A percentile compares a stretch with the other conserved stretches of the same genome.
phyloP scores from a whole-genome alignment of 2,113 vertebrate species.

The Hemichromis elongatus region DNA sequence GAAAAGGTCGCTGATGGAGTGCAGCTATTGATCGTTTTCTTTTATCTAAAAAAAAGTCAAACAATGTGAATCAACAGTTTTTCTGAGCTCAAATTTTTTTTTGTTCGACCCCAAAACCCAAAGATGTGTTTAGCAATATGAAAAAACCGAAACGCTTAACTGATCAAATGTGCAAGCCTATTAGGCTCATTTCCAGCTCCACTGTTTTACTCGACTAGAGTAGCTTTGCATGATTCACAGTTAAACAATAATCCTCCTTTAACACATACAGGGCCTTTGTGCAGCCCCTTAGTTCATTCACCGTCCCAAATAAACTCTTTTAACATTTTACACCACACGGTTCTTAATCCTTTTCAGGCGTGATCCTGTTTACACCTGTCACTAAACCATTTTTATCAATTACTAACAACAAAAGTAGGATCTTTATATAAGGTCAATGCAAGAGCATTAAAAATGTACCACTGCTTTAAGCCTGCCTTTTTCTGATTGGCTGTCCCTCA shows the following conservation, averaged over 20 bases:
- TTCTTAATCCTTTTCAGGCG: background rate
- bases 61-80: background rate
- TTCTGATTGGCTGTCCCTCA: background rate
- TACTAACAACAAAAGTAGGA: background rate
- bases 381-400: background rate
- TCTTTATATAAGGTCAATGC: fast-evolving
- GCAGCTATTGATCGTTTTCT: background rate
- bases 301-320: background rate
- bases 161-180: background rate
- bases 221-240: background rate
- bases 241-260: background rate
- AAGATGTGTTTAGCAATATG: background rate
- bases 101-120: background rate
- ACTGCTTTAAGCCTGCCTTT: background rate
- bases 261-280: background rate
- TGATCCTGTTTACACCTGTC: background rate
- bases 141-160: background rate
- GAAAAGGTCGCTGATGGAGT: background rate
- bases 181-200: background rate
- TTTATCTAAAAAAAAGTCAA: background rate
- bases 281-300: fast-evolving
- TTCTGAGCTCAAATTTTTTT: fast-evolving
- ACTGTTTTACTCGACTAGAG: background rate
- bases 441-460: background rate
- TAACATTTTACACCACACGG: background rate